A percentile compares a stretch with the other conserved stretches of the same genome.
Conservation (phyloP, 1,140 invertebrate species). For the Thalassaphorura encarpata region DNA sequence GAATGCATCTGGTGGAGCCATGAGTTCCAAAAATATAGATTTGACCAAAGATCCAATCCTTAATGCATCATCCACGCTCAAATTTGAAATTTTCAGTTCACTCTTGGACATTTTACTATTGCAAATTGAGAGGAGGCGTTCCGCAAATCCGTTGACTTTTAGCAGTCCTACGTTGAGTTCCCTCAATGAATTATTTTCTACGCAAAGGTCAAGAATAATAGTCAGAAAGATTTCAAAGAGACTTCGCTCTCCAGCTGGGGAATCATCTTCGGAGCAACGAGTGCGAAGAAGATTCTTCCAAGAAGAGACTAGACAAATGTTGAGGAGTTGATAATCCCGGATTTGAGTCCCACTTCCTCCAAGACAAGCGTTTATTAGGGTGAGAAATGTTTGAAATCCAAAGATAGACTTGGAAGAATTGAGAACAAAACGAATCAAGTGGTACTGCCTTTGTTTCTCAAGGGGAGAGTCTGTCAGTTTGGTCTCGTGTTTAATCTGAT, state of each 20-base stretch:
- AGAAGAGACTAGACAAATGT: slow-evolving; percentile 22
- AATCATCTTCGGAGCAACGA: slow-evolving; percentile 17
- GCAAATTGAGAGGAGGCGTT: slow-evolving; percentile 24
- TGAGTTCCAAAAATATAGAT: slow-evolving; percentile 26
- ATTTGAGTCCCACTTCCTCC: slow-evolving; percentile 17
- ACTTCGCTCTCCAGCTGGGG: slow-evolving; percentile 17
- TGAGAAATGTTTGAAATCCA: slow-evolving; percentile 27
- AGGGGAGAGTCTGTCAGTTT: slow-evolving; percentile 21
- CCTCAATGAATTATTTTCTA: slow-evolving; percentile 20
- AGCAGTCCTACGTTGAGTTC: slow-evolving; percentile 25
- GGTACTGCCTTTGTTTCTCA: slow-evolving; percentile 17
- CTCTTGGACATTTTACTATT: slow-evolving; percentile 5
- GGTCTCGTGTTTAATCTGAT: slow-evolving; percentile 24
- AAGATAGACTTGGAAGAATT: slow-evolving; percentile 24
- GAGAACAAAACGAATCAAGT: slow-evolving; percentile 28
- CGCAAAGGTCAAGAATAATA: slow-evolving; percentile 20
- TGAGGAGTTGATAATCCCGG: slow-evolving; percentile 24
- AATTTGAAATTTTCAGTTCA: not conserved
- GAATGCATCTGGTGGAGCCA: slow-evolving; percentile 30
- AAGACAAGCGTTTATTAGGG: slow-evolving; percentile 21
- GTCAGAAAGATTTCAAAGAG: slow-evolving; percentile 27
- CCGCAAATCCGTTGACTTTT: slow-evolving; percentile 24
- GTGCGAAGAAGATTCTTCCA: slow-evolving; percentile 19
- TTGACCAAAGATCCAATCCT: slow-evolving; percentile 20
- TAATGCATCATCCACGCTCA: slow-evolving; percentile 16